Evolutionary conservation across 2,888 invertebrate species (phyloP).

Genomic region (Lasioglossum figueresi): DNA sequence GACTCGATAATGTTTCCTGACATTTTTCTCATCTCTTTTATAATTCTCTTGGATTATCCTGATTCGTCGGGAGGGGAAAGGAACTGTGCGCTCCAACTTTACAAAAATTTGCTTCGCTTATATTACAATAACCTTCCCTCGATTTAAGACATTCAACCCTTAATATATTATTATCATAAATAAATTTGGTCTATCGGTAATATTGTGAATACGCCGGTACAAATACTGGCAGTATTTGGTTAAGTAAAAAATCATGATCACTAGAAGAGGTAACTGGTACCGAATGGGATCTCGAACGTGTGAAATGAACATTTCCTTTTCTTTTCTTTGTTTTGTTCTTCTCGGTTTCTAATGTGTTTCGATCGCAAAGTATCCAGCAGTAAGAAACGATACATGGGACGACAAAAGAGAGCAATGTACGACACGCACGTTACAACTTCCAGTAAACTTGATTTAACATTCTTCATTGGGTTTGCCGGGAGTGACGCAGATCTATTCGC

Average conservation of each 20-base stretch:
- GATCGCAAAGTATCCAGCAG: conserved; percentile 28
- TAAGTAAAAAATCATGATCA: conserved; percentile 77
- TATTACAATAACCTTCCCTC: conserved; percentile 81
- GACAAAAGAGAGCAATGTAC: conserved; percentile 55
- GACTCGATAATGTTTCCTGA: conserved; percentile 73
- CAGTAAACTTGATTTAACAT: conserved; percentile 75
- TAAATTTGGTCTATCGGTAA: conserved; percentile 84
- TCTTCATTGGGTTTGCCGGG: conserved; percentile 75
- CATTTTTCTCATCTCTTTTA: conserved; percentile 57
- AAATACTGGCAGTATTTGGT: conserved; percentile 83
- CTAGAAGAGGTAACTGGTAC: conserved; percentile 74
- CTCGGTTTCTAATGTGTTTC: conserved; percentile 16
- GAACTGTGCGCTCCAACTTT: conserved; percentile 82
- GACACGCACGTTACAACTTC: conserved; percentile 72
- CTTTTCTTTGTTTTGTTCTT: background rate
- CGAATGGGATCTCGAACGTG: conserved; percentile 44
- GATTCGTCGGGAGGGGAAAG: conserved; percentile 71
- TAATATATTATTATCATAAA: conserved; percentile 84
- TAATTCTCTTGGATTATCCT: conserved; percentile 58
- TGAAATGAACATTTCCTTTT: conserved; percentile 31
- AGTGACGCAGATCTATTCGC: conserved; percentile 75
- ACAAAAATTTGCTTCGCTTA: conserved; percentile 79
- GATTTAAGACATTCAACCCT: conserved; percentile 81
- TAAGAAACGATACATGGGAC: conserved; percentile 50
- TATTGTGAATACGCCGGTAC: conserved; percentile 83